Conservation (phyloP, 2,888 invertebrate genomes). For the Elysia crispata region DNA sequence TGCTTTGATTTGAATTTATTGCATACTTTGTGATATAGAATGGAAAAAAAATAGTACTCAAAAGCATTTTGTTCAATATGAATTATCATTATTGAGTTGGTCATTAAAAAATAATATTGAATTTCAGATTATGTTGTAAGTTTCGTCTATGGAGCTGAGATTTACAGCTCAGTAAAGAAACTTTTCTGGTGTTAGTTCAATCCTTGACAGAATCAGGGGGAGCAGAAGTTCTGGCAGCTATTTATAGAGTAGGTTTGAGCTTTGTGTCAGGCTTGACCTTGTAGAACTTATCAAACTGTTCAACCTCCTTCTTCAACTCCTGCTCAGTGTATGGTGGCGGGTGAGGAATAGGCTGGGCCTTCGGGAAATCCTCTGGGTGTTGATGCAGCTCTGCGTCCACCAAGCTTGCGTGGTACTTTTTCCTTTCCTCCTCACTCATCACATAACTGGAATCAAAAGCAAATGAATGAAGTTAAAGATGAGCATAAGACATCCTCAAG, state of each 20-base stretch:
- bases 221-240: no score
- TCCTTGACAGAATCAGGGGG: no score
- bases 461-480: not conserved
- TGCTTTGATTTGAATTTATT: no score
- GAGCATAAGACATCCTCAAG: not conserved
- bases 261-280: conserved; percentile 49
- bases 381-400: conserved; percentile 55
- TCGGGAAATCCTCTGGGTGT: conserved; percentile 56
- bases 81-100: no score
- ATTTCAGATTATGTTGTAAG: no score
- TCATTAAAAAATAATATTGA: no score
- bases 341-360: conserved; percentile 30
- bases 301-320: conserved; percentile 49
- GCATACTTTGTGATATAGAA: no score
- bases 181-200: no score
- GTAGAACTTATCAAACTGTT: conserved; percentile 51
- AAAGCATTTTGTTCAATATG: no score
- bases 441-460: conserved; percentile 60
- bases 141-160: no score
- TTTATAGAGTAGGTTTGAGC: conserved; percentile 47
- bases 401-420: conserved; percentile 59
- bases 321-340: conserved; percentile 40
- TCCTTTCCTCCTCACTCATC: conserved; percentile 56
- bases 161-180: no score
- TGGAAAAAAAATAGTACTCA: no score